Percentiles rank a stretch among this genome's conserved stretches.
Evolutionary conservation across 92 coral and sea anemone species (phyloP).

Genomic region (Phenganax stokvisi): DNA sequence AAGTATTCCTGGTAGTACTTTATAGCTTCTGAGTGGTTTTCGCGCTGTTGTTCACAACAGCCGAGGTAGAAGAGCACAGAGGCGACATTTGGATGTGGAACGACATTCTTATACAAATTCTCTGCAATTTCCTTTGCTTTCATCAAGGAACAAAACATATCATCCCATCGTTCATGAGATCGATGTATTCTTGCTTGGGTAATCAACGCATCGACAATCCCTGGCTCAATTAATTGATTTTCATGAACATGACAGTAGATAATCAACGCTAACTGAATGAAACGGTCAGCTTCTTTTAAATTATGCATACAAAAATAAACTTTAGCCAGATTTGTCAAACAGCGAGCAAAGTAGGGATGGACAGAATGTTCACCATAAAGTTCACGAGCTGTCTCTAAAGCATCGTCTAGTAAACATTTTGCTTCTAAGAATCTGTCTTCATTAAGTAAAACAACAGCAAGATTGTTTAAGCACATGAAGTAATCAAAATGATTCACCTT

Average conservation of each 20-base stretch:
- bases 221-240: constrained; percentile 12
- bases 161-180: constrained; percentile 25
- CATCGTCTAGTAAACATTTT: constrained; percentile 20
- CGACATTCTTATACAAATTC: background rate
- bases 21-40: constrained; percentile 5
- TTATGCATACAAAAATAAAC: constrained; percentile 23
- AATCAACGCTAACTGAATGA: constrained; percentile 14
- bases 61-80: constrained; percentile 4
- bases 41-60: constrained; percentile 25
- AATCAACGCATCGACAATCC: constrained; percentile 24
- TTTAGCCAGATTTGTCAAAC: constrained; percentile 24
- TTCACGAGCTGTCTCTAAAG: constrained; percentile 29
- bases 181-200: constrained; percentile 21
- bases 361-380: constrained; percentile 31
- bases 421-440: constrained; percentile 20
- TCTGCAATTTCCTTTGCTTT: constrained; percentile 22
- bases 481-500: background rate
- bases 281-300: constrained; percentile 16
- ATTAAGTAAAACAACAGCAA: constrained; percentile 29
- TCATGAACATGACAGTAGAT: constrained; percentile 19
- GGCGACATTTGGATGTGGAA: constrained; percentile 27
- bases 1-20: constrained; percentile 8
- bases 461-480: constrained; percentile 31
- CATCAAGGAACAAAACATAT: constrained; percentile 8
- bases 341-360: constrained; percentile 34